Base-by-base conservation (phyloP, 2,797 vertebrate genomes). In the Lagocephalus sceleratus region DNA sequence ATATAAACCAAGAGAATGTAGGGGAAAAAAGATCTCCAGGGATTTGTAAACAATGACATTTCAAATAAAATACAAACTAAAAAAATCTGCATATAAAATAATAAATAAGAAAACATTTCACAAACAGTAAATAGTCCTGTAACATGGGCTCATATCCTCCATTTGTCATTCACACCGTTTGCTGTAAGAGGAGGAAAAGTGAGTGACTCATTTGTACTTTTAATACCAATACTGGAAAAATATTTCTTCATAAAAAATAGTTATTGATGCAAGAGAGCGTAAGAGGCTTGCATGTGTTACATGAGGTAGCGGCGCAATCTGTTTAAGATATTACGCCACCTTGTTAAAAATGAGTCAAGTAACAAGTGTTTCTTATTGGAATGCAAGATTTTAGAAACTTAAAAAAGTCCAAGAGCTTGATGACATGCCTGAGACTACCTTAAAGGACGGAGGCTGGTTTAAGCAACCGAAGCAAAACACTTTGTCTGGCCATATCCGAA, bases 171-270 rank as follows among this genome's bases (percentile, higher is more conserved):
- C 55, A 54, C 61, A 65, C 72, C 69, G 68, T 64, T 78, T 63
- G 62, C 70, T 80, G 68, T 75, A 47, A 67, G 62, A 78, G 71
- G 62, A 63, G 64, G 75, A 63, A 67, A 40, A 53, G 61, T 72
- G 50, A 67, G 41, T 52, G 71, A 80, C 68, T 71, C 63, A 77
- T 65, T 75, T 82, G 79, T 75, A 78, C 75, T 82, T 82, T 85
- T 72, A 74, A 57, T 82, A 88, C 75, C 82, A 76, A 77, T 51
- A 80, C 73, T 89, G 86, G 70, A 89, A 88, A 88, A 88, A 89
- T 89, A 88, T 63, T 83, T 90, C 78, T 85, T 84, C 84, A 90
- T 83, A 85, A 90, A 90, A 88, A 90, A 90, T 86, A 87, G 80
- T 82, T 65, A 82, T 85, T 67, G 63, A 82, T 78, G 78, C 64